These are phyloP conservation scores for Labia minor DNA, from an alignment of 2,888 invertebrate species.

Conservation along the genomic window DNA sequence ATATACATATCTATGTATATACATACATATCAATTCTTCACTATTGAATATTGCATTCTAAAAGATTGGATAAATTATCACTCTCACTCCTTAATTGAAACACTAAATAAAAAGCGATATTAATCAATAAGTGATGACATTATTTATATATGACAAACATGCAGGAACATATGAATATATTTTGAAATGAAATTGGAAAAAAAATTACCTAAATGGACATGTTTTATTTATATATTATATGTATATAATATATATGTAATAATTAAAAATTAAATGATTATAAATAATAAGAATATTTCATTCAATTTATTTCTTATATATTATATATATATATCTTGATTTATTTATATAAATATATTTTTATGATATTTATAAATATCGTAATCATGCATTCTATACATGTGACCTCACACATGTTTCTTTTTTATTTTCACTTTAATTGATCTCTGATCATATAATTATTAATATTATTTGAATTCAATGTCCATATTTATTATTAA, in stretches of 20 bases:
- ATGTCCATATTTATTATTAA: neutral
- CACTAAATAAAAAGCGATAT: constrained; percentile 20
- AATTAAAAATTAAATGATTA: too few relatives aligned
- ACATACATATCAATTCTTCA: too few relatives aligned
- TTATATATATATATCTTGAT: constrained; percentile 17
- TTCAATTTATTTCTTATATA: neutral
- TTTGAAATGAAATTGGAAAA: too few relatives aligned
- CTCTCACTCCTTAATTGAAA: constrained; percentile 22
- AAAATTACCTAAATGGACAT: too few relatives aligned
- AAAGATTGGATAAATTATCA: constrained; percentile 26
- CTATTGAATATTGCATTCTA: constrained; percentile 23
- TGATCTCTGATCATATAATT: neutral
- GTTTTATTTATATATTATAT: too few relatives aligned
- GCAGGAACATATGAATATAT: constrained; percentile 15
- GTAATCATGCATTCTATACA: constrained; percentile 23
- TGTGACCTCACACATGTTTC: constrained; percentile 22
- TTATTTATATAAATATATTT: constrained; percentile 17
- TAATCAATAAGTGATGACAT: constrained; percentile 19
- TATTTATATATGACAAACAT: neutral
- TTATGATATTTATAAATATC: constrained; percentile 26
- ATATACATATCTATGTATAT: too few relatives aligned
- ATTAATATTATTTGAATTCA: neutral
- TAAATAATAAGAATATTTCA: constrained; percentile 21
- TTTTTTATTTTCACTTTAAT: neutral
- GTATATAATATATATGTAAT: too few relatives aligned